Base-by-base conservation (phyloP, 2,113 vertebrate species). In the Steatornis caripensis region DNA sequence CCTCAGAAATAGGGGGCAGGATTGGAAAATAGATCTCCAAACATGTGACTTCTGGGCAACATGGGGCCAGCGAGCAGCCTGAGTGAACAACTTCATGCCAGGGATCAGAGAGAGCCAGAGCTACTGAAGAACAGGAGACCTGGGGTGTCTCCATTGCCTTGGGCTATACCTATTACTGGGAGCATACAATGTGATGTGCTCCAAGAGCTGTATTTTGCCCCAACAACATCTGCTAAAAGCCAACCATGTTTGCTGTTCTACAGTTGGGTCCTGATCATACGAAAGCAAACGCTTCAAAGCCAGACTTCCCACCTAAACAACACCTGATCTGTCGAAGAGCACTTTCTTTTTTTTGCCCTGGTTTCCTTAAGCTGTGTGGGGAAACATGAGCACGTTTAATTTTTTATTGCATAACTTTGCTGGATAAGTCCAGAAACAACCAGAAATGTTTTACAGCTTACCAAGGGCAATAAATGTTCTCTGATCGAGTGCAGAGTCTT, bases 351-450 rank as follows among this genome's bases (percentile, higher is more conserved):
- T 36, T 7, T 13, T 24, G 0, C 19, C 46, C 43, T 46, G 1
- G 36, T 80, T 90, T 76, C 45, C 12, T 55, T 66, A n/a, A 89
- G n/a, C 46, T 68, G 17, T 8, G 26, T 24, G 36, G 36, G 36
- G 21, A 79, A 89, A 87, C 43, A 41, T 0, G 0, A 83, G 22
- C 0, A 0, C 71, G n/a, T 62, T 82, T 57, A 53, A 54, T 69
- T 36, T 55, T 51, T 45, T 65, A 5, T 76, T 74, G 13, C 27
- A 1, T 9, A 37, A 27, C n/a, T 87, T 65, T 9, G 3, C 60
- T 0, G 0, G 72, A 62, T 41, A 84, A 81, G 89, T 51, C 84
- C 64, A 54, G 81, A 57, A 75, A 43, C 32, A 74, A 17, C 10
- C 76, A 78, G 89, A 27, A 82, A 45, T 10, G 8, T 62, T 89